Evolutionary conservation across 2,888 invertebrate species (phyloP), one percentile per base, ranked within the genome.

Genomic region (Aspidiotus destructor): DNA sequence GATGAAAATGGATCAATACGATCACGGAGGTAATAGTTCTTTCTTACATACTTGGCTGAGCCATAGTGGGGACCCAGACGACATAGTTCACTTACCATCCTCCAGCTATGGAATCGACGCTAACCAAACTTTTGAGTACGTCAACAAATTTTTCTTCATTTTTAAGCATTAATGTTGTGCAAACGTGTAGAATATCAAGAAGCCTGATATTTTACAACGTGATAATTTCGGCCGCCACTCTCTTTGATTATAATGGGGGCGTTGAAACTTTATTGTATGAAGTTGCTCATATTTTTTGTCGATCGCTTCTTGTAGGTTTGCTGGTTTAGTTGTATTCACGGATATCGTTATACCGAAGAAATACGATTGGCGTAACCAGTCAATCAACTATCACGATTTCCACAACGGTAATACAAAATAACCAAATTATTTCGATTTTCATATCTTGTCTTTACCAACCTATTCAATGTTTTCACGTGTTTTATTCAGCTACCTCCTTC

Each of bases 81-180:
- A 89, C 62, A 80, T 90, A 69, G 86, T 92, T 0, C 88, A 90
- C 77, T 92, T 88, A 77, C 92, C 96, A 0, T 87, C 94, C 0
- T 87, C 92, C 0, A 89, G 92, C 0, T 94, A 86, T 77, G 96
- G 95, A 40, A 86, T 95, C 71, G 97, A 97, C 78, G 92, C 92
- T 1, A 95, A 96, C 77, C 82, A 92, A 70, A 97, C 96, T 0
- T 95, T 97, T 75, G 89, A 89, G 82, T 95, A 75, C 76, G 77
- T 76, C 28, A 28, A 28, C 1, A 28, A 28, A 28, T 28, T 28
- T 28, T 28, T 1, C 5, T 28, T 28, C 5, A 28, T 3, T 28
- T 5, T 28, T 28, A 5, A 28, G 1, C 28, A 28, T 28, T 5
- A 5, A 28, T 28, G 1, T 28, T 28, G 28, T 28, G 1, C 28